phyloP scores from a whole-genome alignment of 53 echinoderm and acorn worm species.

The Actinopyga echinites region DNA sequence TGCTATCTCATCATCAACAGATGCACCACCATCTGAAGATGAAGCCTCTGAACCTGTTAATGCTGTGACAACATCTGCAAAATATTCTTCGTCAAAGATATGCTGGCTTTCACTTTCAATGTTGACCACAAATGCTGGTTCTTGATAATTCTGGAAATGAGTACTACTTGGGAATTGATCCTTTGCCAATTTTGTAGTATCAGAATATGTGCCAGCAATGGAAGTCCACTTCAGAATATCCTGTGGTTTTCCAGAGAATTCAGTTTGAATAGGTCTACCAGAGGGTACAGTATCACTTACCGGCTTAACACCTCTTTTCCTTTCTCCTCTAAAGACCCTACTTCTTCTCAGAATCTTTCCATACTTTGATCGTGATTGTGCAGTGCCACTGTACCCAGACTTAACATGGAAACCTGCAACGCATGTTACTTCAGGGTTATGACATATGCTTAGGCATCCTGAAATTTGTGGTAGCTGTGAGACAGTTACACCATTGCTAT shows the following conservation, averaged over 20 bases:
- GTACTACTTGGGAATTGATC: too few relatives aligned
- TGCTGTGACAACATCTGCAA: not conserved
- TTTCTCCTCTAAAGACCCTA: not conserved
- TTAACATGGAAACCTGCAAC: too few relatives aligned
- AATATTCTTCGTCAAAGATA: slow-evolving; percentile 15
- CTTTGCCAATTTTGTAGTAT: not conserved
- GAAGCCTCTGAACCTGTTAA: not conserved
- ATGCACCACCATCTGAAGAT: not conserved
- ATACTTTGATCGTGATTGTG: not conserved
- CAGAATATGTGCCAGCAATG: not conserved
- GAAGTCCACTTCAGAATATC: too few relatives aligned
- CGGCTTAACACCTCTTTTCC: not conserved
- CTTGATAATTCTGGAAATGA: too few relatives aligned
- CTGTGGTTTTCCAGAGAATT: not conserved
- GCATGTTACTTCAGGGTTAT: too few relatives aligned
- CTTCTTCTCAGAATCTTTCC: not conserved
- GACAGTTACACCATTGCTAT: too few relatives aligned
- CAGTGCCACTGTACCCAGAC: too few relatives aligned
- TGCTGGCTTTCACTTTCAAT: not conserved
- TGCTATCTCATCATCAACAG: too few relatives aligned
- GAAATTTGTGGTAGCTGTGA: too few relatives aligned
- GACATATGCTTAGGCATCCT: too few relatives aligned
- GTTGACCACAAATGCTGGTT: too few relatives aligned
- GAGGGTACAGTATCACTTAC: not conserved
- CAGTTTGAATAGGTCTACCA: too few relatives aligned